Conservation (phyloP, 2,888 invertebrate genomes). For the Drosophila austrosaltans region DNA sequence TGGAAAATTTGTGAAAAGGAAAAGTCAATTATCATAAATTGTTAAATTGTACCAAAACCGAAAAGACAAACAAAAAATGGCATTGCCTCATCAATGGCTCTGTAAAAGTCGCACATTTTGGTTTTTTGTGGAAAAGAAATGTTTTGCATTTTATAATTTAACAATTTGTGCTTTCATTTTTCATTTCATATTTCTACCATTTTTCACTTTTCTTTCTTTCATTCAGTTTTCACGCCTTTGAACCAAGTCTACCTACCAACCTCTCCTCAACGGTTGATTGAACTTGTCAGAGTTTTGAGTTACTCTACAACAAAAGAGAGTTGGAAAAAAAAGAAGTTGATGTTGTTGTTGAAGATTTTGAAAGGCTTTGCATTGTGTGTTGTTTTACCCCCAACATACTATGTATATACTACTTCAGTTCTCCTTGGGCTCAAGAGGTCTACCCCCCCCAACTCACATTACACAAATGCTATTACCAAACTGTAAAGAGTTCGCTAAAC, state of each 20-base stretch:
- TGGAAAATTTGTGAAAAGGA: conserved; percentile 57
- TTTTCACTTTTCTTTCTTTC: conserved; percentile 34
- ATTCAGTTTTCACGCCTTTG: conserved; percentile 62
- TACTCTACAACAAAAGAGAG: conserved; percentile 26
- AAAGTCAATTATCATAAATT: conserved; percentile 78
- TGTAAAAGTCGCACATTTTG: conserved; percentile 73
- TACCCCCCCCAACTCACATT: conserved; percentile 1
- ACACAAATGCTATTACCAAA: conserved; percentile 38
- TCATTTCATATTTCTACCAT: conserved; percentile 22
- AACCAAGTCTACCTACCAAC: background rate
- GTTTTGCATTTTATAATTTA: conserved; percentile 62
- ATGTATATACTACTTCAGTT: conserved; percentile 8
- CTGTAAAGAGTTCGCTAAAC: conserved; percentile 17
- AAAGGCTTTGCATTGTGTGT: conserved; percentile 27
- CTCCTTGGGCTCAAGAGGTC: conserved; percentile 7
- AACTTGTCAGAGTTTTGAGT: conserved; percentile 65
- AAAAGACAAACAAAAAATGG: conserved; percentile 43
- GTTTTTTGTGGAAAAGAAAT: conserved; percentile 60
- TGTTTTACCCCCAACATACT: conserved; percentile 10
- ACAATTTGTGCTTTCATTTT: conserved; percentile 53
- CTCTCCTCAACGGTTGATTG: conserved; percentile 69
- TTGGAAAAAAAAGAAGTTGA: conserved; percentile 28
- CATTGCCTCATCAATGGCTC: conserved; percentile 63
- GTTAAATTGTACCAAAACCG: conserved; percentile 29
- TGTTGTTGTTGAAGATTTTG: conserved; percentile 31